Conservation (phyloP, 53 echinoderm and acorn worm species). For the Stichopus horrens region DNA sequence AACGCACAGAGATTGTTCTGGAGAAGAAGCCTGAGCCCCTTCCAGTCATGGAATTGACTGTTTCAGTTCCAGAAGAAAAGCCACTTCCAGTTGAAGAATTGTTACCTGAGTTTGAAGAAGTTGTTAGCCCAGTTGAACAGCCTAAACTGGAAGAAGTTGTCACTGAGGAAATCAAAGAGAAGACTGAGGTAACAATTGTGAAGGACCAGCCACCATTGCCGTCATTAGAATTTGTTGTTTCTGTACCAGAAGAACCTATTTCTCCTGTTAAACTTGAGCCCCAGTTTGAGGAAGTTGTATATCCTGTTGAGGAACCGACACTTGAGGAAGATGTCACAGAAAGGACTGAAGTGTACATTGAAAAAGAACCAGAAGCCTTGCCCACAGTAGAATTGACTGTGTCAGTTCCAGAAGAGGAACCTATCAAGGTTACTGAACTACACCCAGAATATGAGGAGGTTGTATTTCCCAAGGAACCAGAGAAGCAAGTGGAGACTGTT, state of each 20-base stretch:
- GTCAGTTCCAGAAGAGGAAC: constrained; percentile 43
- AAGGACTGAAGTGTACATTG: constrained; percentile 58
- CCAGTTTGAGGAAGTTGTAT: constrained; percentile 60
- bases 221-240: constrained; percentile 55
- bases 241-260: constrained; percentile 50
- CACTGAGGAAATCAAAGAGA: constrained; percentile 53
- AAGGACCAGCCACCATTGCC: constrained; percentile 59
- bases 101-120: constrained; percentile 56
- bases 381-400: constrained; percentile 49
- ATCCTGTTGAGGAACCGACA: constrained; percentile 50
- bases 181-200: constrained; percentile 69
- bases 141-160: constrained; percentile 51
- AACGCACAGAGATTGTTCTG: constrained; percentile 49
- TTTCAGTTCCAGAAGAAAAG: constrained; percentile 49
- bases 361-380: constrained; percentile 46
- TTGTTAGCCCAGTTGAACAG: constrained; percentile 55
- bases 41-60: constrained; percentile 56
- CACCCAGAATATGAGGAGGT: constrained; percentile 57
- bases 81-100: constrained; percentile 48
- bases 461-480: constrained; percentile 35
- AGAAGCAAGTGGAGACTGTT: constrained; percentile 35
- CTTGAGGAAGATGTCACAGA: constrained; percentile 34
- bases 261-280: constrained; percentile 47
- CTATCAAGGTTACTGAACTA: constrained; percentile 19
- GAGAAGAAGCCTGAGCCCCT: constrained; percentile 54